phyloP scores from a whole-genome alignment of 2,113 vertebrate genomes.

The Arizona elegans region DNA sequence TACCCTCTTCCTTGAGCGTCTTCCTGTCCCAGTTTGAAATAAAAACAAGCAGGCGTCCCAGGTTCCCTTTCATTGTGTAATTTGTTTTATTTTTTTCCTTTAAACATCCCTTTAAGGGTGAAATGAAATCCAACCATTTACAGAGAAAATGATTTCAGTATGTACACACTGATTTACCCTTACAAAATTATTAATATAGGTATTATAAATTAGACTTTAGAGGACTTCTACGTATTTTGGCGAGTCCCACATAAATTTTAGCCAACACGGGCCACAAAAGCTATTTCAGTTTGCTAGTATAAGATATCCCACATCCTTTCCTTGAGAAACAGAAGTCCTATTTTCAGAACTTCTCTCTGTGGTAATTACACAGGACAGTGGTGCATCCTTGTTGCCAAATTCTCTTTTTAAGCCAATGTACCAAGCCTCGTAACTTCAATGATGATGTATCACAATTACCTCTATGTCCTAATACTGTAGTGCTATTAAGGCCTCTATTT shows the following conservation, averaged over 20 bases:
- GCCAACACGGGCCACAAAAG: constrained; percentile 36
- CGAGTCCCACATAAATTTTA: constrained; percentile 47
- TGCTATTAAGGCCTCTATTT: constrained; percentile 3
- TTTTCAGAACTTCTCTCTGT: constrained; percentile 30
- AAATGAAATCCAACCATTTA: constrained; percentile 85
- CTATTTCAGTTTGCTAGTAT: constrained; percentile 31
- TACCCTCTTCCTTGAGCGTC: background rate
- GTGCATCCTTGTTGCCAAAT: constrained; percentile 28
- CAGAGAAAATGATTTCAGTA: constrained; percentile 84
- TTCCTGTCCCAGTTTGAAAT: background rate
- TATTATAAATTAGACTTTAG: constrained; percentile 69
- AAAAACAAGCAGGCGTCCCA: constrained; percentile 17
- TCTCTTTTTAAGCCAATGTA: constrained; percentile 45
- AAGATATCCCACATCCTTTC: constrained; percentile 9
- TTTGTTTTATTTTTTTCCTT: constrained; percentile 73
- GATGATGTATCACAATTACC: background rate
- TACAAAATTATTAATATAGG: constrained; percentile 73
- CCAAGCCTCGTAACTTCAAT: constrained; percentile 5
- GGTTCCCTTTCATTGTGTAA: constrained; percentile 49
- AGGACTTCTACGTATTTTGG: constrained; percentile 33
- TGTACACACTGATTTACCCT: constrained; percentile 76
- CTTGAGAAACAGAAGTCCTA: constrained; percentile 24
- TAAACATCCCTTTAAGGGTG: constrained; percentile 84
- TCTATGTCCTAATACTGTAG: constrained; percentile 11
- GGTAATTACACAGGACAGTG: constrained; percentile 48